These are phyloP conservation scores for Galaxias olidus DNA, from an alignment of 2,797 vertebrate species.

Conservation along the genomic window DNA sequence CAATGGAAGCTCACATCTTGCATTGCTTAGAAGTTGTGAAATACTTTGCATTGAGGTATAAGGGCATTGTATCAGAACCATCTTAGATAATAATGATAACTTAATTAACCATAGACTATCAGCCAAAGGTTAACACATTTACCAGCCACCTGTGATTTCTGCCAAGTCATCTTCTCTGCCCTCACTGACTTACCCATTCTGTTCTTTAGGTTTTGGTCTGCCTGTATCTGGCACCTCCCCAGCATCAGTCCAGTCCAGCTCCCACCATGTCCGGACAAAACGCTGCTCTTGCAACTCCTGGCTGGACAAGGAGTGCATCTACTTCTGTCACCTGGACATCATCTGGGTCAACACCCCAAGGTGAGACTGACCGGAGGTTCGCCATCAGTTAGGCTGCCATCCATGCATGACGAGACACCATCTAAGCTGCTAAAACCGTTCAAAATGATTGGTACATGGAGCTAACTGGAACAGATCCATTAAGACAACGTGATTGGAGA, in stretches of 20 bases:
- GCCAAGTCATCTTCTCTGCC: not conserved
- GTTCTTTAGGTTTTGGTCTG: constrained; percentile 73
- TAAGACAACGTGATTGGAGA: too few relatives aligned
- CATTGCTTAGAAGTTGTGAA: too few relatives aligned
- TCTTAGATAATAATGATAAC: too few relatives aligned
- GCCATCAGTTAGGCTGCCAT: too few relatives aligned
- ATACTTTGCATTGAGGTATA: too few relatives aligned
- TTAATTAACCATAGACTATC: too few relatives aligned
- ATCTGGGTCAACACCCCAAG: constrained; percentile 96
- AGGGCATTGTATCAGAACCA: too few relatives aligned
- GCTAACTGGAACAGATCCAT: too few relatives aligned
- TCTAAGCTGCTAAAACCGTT: not conserved
- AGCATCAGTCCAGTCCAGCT: constrained; percentile 14
- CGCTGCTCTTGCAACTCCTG: constrained; percentile 91
- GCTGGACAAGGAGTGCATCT: constrained; percentile 93
- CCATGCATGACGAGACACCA: too few relatives aligned
- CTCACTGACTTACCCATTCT: constrained; percentile 7
- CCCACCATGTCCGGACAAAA: constrained; percentile 74
- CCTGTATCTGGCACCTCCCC: constrained; percentile 47
- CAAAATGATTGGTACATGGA: too few relatives aligned
- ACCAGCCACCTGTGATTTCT: not conserved
- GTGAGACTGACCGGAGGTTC: constrained; percentile 66
- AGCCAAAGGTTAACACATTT: too few relatives aligned
- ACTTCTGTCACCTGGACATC: constrained; percentile 96
- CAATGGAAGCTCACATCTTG: too few relatives aligned